phyloP scores from a whole-genome alignment of 2,888 invertebrate genomes.

The Brachyptera risi region DNA sequence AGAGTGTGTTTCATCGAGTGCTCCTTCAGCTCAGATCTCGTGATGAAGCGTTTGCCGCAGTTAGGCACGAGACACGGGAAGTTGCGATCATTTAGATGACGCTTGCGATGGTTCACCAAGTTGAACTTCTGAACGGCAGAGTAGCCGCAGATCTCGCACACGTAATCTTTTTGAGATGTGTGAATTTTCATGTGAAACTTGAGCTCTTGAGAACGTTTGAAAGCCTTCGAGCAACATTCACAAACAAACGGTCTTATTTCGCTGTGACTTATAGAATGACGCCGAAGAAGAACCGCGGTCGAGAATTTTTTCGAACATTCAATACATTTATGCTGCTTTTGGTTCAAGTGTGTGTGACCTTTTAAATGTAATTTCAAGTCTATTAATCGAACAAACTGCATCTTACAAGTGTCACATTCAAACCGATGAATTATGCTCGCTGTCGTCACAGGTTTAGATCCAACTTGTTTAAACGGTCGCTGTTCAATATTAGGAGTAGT shows the following conservation, averaged over 20 bases:
- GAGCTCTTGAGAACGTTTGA: slow-evolving; percentile 31
- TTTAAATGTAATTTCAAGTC: neutral
- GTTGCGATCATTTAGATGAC: slow-evolving; percentile 39
- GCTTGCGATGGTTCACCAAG: slow-evolving; percentile 38
- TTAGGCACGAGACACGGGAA: slow-evolving; percentile 42
- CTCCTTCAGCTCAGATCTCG: slow-evolving; percentile 50
- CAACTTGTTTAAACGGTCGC: no score
- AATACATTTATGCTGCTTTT: neutral
- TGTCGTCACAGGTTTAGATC: no score
- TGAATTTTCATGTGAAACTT: slow-evolving; percentile 41
- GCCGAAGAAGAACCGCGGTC: slow-evolving; percentile 32
- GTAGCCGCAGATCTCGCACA: slow-evolving; percentile 40
- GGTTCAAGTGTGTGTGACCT: neutral
- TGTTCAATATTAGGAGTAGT: no score
- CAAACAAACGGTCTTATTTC: slow-evolving; percentile 31
- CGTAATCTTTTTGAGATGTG: slow-evolving; percentile 38
- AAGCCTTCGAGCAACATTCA: slow-evolving; percentile 39
- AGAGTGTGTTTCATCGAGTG: slow-evolving; percentile 56
- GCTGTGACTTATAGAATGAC: slow-evolving; percentile 20
- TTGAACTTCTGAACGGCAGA: slow-evolving; percentile 40
- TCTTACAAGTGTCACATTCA: neutral
- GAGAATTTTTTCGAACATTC: slow-evolving; percentile 15
- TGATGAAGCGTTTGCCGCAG: slow-evolving; percentile 52
- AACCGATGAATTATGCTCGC: neutral
- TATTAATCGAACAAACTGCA: neutral